Evolutionary conservation across 2,797 vertebrate species (phyloP).

Genomic region (Botia almorhae): DNA sequence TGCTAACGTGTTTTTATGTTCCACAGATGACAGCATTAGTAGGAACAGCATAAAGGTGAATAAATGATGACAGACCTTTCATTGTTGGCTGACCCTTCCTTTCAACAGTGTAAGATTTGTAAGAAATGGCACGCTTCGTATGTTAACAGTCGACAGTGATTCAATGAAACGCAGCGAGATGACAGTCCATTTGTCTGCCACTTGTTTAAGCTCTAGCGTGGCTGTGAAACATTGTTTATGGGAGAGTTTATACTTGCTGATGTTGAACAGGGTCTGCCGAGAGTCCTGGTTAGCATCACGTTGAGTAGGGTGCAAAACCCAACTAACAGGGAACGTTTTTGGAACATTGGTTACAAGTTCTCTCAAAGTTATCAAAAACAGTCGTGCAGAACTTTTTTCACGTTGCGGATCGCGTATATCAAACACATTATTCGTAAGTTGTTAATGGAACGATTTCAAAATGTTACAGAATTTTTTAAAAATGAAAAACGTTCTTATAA

Average conservation of each 20-base stretch:
- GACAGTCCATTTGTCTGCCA: constrained; percentile 21
- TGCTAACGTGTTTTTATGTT: not conserved
- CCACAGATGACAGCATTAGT: not conserved
- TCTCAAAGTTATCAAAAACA: too few species aligned
- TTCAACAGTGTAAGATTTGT: constrained; percentile 3
- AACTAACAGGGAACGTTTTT: too few species aligned
- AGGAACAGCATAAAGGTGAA: not conserved
- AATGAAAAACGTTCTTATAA: too few species aligned
- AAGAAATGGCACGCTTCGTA: not conserved
- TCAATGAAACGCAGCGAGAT: constrained; percentile 45
- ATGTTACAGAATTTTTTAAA: too few species aligned
- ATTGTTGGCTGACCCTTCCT: not conserved
- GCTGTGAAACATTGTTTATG: constrained; percentile 67
- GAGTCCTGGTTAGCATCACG: constrained; percentile 69
- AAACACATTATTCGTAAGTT: too few species aligned
- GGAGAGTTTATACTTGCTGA: constrained; percentile 71
- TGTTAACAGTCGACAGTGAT: constrained; percentile 31
- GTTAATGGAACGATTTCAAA: too few species aligned
- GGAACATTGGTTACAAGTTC: too few species aligned
- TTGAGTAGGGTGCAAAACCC: constrained; percentile 50
- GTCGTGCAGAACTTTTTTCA: too few species aligned
- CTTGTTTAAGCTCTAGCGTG: constrained; percentile 53
- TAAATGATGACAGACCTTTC: not conserved
- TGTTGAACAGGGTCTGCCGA: constrained; percentile 66
- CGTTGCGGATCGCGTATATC: too few species aligned